These are phyloP conservation scores for Gymnocephalus cernua DNA, from an alignment of 2,113 vertebrate species.

Conservation along the genomic window DNA sequence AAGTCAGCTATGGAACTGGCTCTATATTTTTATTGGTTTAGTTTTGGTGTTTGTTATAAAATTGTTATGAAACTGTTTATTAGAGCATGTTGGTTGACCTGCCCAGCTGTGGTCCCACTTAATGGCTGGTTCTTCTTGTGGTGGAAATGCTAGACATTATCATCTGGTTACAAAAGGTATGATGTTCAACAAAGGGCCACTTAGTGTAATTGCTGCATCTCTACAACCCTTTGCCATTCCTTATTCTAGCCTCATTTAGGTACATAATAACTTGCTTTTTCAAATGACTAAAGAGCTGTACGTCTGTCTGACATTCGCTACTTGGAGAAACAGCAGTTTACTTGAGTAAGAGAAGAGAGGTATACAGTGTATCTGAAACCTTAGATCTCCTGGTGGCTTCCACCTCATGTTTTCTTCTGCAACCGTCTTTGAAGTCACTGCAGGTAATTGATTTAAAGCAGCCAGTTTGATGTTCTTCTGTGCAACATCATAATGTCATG, in stretches of 20 bases:
- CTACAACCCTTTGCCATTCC: not conserved
- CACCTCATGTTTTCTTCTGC: not conserved
- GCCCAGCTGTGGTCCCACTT: not conserved
- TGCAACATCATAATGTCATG: not conserved
- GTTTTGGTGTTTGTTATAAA: not conserved
- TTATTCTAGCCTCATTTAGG: not conserved
- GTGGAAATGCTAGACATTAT: not conserved
- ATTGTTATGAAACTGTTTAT: not conserved
- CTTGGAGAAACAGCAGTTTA: not conserved
- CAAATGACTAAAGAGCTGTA: not conserved
- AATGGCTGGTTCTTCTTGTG: not conserved
- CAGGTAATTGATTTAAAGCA: not conserved
- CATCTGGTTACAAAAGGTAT: not conserved
- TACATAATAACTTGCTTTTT: not conserved
- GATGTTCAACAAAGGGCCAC: slow-evolving; percentile 11
- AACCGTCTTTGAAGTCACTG: not conserved
- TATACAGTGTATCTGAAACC: too few relatives aligned
- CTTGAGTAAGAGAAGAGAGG: not conserved
- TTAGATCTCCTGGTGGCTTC: not conserved
- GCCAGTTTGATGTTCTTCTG: not conserved
- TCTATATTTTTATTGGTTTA: not conserved
- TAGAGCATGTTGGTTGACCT: not conserved
- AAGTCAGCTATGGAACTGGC: too few relatives aligned
- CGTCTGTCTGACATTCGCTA: not conserved
- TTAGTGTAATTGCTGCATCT: not conserved